Evolutionary conservation across 2,888 invertebrate genomes (phyloP).

Genomic region (Mesorhabditis belari): DNA sequence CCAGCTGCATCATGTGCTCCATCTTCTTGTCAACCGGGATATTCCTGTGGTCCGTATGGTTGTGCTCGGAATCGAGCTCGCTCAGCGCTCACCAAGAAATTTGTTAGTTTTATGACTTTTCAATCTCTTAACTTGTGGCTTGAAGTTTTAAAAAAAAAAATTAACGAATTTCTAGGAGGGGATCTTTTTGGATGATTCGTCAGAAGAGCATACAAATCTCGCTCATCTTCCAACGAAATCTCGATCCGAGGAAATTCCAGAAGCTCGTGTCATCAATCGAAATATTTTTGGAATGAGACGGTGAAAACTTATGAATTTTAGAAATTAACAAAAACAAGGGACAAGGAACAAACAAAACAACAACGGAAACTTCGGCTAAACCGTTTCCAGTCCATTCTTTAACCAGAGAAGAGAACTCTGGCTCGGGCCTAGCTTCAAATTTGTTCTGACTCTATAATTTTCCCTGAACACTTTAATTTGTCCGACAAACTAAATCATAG

Average conservation of each 20-base stretch:
- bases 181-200: slow-evolving; percentile 22
- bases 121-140: neutral
- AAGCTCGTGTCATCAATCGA: neutral
- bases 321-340: too few relatives aligned
- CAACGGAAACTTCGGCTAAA: too few relatives aligned
- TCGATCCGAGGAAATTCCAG: neutral
- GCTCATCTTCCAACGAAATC: neutral
- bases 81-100: slow-evolving; percentile 41
- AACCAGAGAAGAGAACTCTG: too few relatives aligned
- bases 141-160: neutral
- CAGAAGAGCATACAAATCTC: neutral
- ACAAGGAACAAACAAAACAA: too few relatives aligned
- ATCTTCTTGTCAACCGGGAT: slow-evolving; percentile 43
- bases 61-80: slow-evolving; percentile 46
- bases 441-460: too few relatives aligned
- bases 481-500: too few relatives aligned
- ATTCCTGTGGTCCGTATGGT: slow-evolving; percentile 49
- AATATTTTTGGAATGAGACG: neutral
- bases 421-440: too few relatives aligned
- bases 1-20: slow-evolving; percentile 20
- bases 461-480: too few relatives aligned
- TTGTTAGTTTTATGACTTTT: slow-evolving; percentile 8
- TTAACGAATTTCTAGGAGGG: slow-evolving; percentile 20
- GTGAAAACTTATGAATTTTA: too few relatives aligned
- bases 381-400: too few relatives aligned